Base-by-base conservation (phyloP, 2,797 vertebrate species). In the Dendrocincla tyrannina region DNA sequence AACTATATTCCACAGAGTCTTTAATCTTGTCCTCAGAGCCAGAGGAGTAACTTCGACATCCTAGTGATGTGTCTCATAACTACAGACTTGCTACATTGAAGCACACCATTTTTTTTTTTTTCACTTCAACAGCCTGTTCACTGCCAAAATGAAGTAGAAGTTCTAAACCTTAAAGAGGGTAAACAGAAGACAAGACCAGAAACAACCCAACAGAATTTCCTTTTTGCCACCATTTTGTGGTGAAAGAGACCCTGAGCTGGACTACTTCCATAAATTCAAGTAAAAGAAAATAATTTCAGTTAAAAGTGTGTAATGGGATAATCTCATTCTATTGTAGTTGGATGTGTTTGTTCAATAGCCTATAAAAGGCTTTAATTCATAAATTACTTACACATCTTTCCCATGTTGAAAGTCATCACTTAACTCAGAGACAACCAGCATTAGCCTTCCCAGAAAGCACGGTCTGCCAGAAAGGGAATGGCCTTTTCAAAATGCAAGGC, bases 401-500 rank as follows among this genome's bases (percentile, higher is more conserved):
- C 75, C 67, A 64, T 56, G 74, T 42, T 94, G 74, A 74, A 56
- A 91, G 52, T 82, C 83, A 82, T 87, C 86, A 93, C 67, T 95
- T 88, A 70, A 74, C 60, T 93, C 60, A 63, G 46, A 88, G 30
- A 89, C 33, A 74, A 76, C 33, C 47, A 92, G 63, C 74, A 91
- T 96, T 67, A 95, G 77, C 84, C 52, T 94, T 67, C 52, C 32
- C 90, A 93, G 81, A 96, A 94, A 84, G 47, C 52, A 67, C 1
- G 5, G n/a, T 72, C 62, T 95, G 94, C 90, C 90, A 97, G 90
- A 93, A 93, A 32, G 93, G 85, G 85, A 95, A 90, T 39, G 59
- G 89, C 92, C 84, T 86, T 81, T 95, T 86, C 80, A 88, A 96
- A 90, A 95, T 76, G 66, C 83, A 96, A 90, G 81, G 84, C 84